phyloP scores from a whole-genome alignment of 2,113 vertebrate genomes.

The Trinectes maculatus region DNA sequence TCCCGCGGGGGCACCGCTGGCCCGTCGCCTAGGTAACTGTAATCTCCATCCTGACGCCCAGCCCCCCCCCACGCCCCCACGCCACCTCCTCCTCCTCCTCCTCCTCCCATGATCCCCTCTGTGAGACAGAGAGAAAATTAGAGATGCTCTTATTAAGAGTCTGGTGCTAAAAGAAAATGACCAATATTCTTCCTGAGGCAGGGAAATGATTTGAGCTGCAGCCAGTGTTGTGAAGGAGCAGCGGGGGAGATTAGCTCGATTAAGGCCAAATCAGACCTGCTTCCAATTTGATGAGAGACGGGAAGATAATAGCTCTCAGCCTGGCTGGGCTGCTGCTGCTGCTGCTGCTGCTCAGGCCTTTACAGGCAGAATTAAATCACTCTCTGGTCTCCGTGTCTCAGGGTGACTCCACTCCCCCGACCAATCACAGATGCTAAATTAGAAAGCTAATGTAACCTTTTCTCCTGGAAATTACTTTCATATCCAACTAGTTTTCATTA shows the following conservation, averaged over 20 bases:
- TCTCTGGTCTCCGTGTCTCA: conserved; percentile 58
- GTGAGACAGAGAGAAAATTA: conserved; percentile 69
- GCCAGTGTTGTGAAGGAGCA: conserved; percentile 60
- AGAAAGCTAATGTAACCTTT: conserved; percentile 57
- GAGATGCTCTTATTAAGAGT: conserved; percentile 70
- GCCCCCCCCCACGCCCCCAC: conserved; percentile 32
- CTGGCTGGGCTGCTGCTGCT: conserved; percentile 39
- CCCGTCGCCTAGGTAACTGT: conserved; percentile 83
- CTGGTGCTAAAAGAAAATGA: conserved; percentile 73
- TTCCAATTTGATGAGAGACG: conserved; percentile 67
- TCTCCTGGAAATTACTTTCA: conserved; percentile 35
- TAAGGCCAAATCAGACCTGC: conserved; percentile 74
- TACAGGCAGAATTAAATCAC: conserved; percentile 62
- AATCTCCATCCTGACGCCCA: conserved; percentile 75
- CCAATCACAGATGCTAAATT: conserved; percentile 42
- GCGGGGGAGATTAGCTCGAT: conserved; percentile 74
- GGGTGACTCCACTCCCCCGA: conserved; percentile 37
- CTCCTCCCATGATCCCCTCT: conserved; percentile 54
- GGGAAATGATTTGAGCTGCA: conserved; percentile 65
- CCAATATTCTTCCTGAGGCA: conserved; percentile 59
- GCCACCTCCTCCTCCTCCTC: conserved; percentile 48
- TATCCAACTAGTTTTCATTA: conserved; percentile 44
- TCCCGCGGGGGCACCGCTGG: conserved; percentile 49
- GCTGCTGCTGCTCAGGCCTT: conserved; percentile 58
- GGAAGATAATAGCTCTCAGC: conserved; percentile 66